Conservation (phyloP, 2,888 invertebrate species). For the Salticus scenicus region DNA sequence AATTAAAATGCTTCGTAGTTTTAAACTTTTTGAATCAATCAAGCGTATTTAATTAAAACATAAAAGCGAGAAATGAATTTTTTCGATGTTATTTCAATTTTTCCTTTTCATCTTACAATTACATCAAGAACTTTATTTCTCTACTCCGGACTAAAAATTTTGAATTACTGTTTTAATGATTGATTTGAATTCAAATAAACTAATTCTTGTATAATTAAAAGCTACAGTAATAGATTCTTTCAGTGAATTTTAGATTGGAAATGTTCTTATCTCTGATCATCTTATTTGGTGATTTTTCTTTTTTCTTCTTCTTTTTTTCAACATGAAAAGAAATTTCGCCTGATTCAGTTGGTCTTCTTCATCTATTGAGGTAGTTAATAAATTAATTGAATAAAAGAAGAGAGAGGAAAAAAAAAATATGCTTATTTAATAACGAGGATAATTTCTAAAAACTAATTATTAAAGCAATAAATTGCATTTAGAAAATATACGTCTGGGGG, state of each 20-base stretch:
- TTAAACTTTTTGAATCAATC: background rate
- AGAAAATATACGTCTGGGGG: too few relatives aligned
- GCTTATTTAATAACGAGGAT: background rate
- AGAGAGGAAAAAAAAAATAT: background rate
- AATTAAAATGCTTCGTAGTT: background rate
- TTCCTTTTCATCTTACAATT: constrained; percentile 4
- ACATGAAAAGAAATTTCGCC: too few relatives aligned
- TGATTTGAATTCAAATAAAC: constrained; percentile 14
- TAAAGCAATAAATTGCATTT: background rate
- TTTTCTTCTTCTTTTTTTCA: background rate
- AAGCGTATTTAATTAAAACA: constrained; percentile 3
- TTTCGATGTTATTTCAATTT: background rate
- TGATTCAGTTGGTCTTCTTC: too few relatives aligned
- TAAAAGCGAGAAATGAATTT: background rate
- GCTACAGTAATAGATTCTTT: background rate
- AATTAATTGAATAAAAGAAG: background rate
- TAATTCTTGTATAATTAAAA: constrained; percentile 5
- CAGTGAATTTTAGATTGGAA: background rate
- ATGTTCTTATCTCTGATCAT: background rate
- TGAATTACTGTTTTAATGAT: constrained; percentile 7
- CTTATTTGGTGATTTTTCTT: background rate
- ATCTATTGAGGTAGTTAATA: background rate
- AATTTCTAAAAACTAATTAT: background rate
- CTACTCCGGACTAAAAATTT: background rate
- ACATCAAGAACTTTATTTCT: background rate